Base-by-base conservation (phyloP, 2,888 invertebrate genomes). In the Drosophila borealis region DNA sequence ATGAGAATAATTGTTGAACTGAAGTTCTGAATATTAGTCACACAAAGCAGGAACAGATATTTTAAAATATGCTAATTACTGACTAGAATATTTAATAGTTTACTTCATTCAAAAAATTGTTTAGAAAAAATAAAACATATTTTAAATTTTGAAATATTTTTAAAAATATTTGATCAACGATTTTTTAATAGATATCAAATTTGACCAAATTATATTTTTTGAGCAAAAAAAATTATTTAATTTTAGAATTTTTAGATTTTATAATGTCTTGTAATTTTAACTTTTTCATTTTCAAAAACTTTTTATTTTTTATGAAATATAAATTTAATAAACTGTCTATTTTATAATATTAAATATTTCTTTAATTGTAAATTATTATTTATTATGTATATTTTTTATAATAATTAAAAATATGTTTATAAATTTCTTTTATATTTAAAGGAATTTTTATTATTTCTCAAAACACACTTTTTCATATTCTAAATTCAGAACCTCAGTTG, bases 21-120 rank as follows among this genome's bases (percentile, higher is more conserved):
- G 17, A 34, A 34, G 29, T 25, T 61, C n/a, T 25, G 14, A 17
- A 4, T 4, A 36, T 63, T 60, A 55, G 55, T 63, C 63, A 74
- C 41, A 13, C 25, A 8, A 33, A 29, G 10, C 21, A 62, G 62
- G 54, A 66, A 42, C 14, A 13, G 4, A 42, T 29, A 41, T 44
- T 25, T 49, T 17, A 1, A 63, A 49, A 17, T 11, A 41, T 17
- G 34, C 33, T n/a, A 61, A 36, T 37, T 54, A 19, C 14, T 34
- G 34, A 46, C 42, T 45, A 42, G 37, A 57, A 57, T 49, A 46
- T 41, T 53, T 3, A 9, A 49, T 34, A 4, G 13, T 34, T 36
- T 21, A n/a, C 25, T 25, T 25, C 8, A 25, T 25, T 25, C 8
- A 25, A 25, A 2, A 25, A 8, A 25, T 1, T 8, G 25, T 25